Conservation (phyloP, 2,113 vertebrate species). For the Chionomys nivalis region DNA sequence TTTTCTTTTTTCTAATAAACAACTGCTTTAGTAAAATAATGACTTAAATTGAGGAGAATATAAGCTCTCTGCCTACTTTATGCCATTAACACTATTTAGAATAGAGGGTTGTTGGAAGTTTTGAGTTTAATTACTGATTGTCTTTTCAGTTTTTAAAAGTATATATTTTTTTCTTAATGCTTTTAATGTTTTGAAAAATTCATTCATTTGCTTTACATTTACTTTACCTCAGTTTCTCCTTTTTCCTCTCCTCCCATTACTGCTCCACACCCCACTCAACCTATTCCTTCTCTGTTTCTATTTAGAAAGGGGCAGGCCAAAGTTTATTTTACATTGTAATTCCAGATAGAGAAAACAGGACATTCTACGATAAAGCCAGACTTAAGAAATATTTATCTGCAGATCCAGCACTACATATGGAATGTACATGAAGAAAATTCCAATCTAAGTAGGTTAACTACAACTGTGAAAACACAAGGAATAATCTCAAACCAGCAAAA, state of each 20-base stretch:
- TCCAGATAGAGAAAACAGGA: neutral
- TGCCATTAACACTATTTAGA: neutral
- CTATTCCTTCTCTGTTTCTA: neutral
- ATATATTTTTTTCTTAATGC: neutral
- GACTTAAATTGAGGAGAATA: constrained; percentile 5
- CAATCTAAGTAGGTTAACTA: neutral
- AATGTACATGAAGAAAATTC: neutral
- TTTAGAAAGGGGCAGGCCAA: neutral
- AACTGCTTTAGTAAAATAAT: neutral
- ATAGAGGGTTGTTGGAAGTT: neutral
- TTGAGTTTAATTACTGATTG: neutral
- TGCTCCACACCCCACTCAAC: neutral
- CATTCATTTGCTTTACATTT: neutral
- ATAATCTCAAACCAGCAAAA: neutral
- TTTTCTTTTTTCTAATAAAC: neutral
- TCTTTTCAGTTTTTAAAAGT: neutral
- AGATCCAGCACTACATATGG: neutral
- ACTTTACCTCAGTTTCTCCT: neutral
- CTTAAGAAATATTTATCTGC: neutral
- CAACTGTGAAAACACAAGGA: neutral
- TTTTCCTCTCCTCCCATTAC: neutral
- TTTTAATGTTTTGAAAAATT: neutral
- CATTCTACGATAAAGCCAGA: neutral
- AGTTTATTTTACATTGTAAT: neutral
- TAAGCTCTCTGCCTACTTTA: neutral